A percentile compares a stretch with the other conserved stretches of the same genome.
phyloP scores from a whole-genome alignment of 1,140 invertebrate species.

The Drosophila mauritiana region DNA sequence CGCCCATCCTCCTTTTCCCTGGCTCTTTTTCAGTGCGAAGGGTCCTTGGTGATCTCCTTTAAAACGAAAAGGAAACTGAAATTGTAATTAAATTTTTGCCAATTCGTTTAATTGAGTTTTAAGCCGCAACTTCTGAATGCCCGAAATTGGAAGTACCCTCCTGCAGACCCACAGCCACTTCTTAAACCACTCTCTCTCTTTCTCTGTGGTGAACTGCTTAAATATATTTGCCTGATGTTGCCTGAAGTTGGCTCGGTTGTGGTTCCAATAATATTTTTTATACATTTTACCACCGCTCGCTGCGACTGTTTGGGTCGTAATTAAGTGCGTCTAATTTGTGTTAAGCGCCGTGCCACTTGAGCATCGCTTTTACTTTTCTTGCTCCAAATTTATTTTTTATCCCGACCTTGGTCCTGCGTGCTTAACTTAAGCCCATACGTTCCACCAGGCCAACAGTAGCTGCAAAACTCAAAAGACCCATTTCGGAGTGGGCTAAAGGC shows the following conservation, averaged over 20 bases:
- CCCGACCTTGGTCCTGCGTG: conserved; percentile 21
- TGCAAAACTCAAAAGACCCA: conserved; percentile 20
- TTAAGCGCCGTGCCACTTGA: conserved; percentile 77
- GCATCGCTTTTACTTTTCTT: conserved; percentile 39
- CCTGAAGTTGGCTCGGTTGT: conserved; percentile 39
- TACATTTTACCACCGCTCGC: conserved; percentile 59
- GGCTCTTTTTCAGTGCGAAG: neutral
- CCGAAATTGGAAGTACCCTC: conserved; percentile 59
- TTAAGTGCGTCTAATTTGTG: conserved; percentile 83
- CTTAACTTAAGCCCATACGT: conserved; percentile 47
- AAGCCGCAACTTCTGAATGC: conserved; percentile 66
- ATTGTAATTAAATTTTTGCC: conserved; percentile 78
- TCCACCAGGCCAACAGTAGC: conserved; percentile 26
- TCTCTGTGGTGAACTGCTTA: conserved; percentile 30
- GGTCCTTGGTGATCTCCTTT: conserved; percentile 26
- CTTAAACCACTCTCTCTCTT: neutral
- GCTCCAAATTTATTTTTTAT: conserved; percentile 28
- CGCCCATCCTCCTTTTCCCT: neutral
- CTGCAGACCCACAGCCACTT: neutral
- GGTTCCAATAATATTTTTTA: conserved; percentile 38
- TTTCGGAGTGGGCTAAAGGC: conserved; percentile 10
- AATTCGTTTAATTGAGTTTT: conserved; percentile 82
- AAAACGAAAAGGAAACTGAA: conserved; percentile 46
- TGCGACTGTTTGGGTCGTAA: conserved; percentile 76
- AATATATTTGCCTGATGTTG: conserved; percentile 56